Conservation (phyloP, 2,888 invertebrate genomes). For the Cabera pusaria region DNA sequence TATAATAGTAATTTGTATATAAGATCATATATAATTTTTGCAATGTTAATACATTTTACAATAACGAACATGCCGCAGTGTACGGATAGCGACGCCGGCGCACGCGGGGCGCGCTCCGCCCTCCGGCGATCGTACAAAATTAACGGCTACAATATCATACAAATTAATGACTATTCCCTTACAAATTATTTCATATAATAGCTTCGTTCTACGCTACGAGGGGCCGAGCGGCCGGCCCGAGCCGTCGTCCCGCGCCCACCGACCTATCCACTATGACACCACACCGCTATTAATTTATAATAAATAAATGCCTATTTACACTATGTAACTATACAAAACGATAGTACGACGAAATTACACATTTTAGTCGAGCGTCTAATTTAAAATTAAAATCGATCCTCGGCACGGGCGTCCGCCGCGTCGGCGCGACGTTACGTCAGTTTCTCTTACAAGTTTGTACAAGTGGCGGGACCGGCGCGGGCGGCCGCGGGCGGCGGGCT, state of each 20-base stretch:
- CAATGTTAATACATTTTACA: slow-evolving; percentile 83
- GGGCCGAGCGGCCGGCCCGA: slow-evolving; percentile 69
- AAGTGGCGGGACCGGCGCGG: too few species aligned
- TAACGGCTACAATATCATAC: slow-evolving; percentile 83
- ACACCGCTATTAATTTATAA: slow-evolving; percentile 82
- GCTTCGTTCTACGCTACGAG: slow-evolving; percentile 80
- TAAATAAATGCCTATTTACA: slow-evolving; percentile 84
- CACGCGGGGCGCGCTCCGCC: slow-evolving; percentile 50
- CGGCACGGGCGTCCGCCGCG: slow-evolving; percentile 52
- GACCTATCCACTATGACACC: slow-evolving; percentile 76
- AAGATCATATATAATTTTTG: slow-evolving; percentile 83
- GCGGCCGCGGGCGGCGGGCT: background rate
- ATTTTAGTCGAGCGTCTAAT: slow-evolving; percentile 78
- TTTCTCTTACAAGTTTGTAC: too few species aligned
- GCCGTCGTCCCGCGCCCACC: slow-evolving; percentile 76
- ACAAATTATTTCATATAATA: slow-evolving; percentile 81
- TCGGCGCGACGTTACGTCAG: too few species aligned
- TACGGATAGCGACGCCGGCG: slow-evolving; percentile 74
- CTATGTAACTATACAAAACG: slow-evolving; percentile 83
- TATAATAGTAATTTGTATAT: slow-evolving; percentile 83
- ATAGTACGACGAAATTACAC: slow-evolving; percentile 80
- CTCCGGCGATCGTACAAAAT: slow-evolving; percentile 78
- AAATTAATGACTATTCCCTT: slow-evolving; percentile 84
- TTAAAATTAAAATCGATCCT: slow-evolving; percentile 71
- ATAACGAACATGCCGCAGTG: slow-evolving; percentile 80